Evolutionary conservation across 2,888 invertebrate genomes (phyloP), one percentile per base, ranked within the genome.

Genomic region (Venustoraphidia nigricollis): DNA sequence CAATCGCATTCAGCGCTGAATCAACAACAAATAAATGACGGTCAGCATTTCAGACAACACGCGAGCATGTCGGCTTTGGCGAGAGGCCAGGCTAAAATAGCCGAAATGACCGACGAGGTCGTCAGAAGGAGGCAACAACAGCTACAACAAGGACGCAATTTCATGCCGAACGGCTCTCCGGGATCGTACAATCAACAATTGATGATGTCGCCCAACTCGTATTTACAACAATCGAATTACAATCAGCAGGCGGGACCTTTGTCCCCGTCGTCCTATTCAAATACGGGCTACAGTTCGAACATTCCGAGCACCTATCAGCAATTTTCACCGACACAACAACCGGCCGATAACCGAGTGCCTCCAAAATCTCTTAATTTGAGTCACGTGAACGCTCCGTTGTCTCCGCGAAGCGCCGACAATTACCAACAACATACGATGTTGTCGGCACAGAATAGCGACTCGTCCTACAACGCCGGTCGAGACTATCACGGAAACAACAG

Each of bases 51-150:
- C 51, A 13, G 58, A 55, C 41, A 57, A 56, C 45, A 51, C 55
- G 14, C 38, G 52, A 54, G 45, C 53, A 55, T 41, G 50, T 45
- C 17, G 8, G 40, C 41, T 34, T 37, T 56, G 53, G 41, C 63
- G 36, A 55, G 65, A 34, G 73, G 77, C 1, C 68, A 74, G 41
- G 81, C 81, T 0, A 82, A 86, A 61, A 68, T 86, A 50, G 79
- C 80, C 5, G 88, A 88, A 65, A 85, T 88, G 83, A 79, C 84
- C 3, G 86, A 90, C 59, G 86, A 89, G 61, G 80, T 85, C 9
- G 66, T 81, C 51, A 66, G 84, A 43, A 63, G 81, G 13, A 74
- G 56, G 44, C 56, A 55, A 13, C 57, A 58, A 35, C 56, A 56
- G 41, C 53, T 54, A 40, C 50, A 51, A 5, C 52, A 50, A 39